Evolutionary conservation across 2,113 vertebrate species (phyloP).

Genomic region (Harpagus bidentatus): DNA sequence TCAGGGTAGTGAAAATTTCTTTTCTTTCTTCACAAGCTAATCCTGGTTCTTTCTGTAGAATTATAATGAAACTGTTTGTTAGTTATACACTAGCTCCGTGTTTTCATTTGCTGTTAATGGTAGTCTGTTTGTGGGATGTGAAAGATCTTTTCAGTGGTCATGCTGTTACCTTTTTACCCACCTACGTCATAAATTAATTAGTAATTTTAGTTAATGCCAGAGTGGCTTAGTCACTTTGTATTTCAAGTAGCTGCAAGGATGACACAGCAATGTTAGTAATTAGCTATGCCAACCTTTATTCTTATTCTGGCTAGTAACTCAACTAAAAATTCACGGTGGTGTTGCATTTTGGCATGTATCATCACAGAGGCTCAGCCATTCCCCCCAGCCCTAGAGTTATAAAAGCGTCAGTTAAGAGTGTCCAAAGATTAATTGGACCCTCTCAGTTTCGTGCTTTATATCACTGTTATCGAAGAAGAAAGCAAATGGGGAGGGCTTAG

Average conservation of each 20-base stretch:
- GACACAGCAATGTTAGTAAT: conserved; percentile 23
- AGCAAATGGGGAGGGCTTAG: neutral
- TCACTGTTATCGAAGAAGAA: neutral
- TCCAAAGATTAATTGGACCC: neutral
- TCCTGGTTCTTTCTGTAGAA: neutral
- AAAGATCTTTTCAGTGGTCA: neutral
- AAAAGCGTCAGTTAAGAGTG: neutral
- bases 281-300: conserved; percentile 17
- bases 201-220: conserved; percentile 15
- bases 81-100: neutral
- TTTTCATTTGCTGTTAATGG: neutral
- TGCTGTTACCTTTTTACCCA: neutral
- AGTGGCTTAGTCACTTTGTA: conserved; percentile 1
- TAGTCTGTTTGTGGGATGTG: neutral
- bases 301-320: neutral
- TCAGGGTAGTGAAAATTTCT: neutral
- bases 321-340: neutral
- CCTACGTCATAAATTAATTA: conserved; percentile 28
- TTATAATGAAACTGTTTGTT: neutral
- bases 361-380: neutral
- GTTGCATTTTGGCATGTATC: neutral
- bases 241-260: neutral
- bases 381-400: neutral
- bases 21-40: neutral
- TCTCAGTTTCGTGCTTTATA: neutral